These are phyloP conservation scores for Leptinotarsa lineolata DNA, from an alignment of 1,140 invertebrate genomes.

Conservation along the genomic window DNA sequence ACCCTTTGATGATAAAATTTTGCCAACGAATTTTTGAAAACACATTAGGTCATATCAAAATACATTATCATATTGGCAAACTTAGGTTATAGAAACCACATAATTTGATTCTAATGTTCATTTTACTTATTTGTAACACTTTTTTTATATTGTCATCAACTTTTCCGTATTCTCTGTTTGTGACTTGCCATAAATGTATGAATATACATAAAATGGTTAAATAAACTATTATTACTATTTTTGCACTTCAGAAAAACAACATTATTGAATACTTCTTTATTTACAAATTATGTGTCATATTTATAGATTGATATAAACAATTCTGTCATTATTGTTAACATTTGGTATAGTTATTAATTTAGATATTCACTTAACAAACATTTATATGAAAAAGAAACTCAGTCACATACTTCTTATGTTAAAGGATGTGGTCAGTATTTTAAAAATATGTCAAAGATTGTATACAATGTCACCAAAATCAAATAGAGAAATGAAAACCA, in stretches of 20 bases:
- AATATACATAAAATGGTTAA: too few species aligned
- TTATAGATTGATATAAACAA: constrained; percentile 45
- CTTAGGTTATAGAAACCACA: too few species aligned
- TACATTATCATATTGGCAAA: too few species aligned
- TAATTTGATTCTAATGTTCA: too few species aligned
- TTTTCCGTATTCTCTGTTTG: too few species aligned
- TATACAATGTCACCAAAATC: neutral
- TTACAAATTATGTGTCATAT: constrained; percentile 44
- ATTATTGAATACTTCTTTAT: constrained; percentile 35
- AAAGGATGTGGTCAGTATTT: constrained; percentile 28
- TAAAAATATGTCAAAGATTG: neutral
- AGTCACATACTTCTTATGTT: constrained; percentile 42
- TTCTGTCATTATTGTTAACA: constrained; percentile 44
- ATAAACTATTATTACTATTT: too few species aligned
- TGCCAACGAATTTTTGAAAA: too few species aligned
- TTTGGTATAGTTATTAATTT: constrained; percentile 46
- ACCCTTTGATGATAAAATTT: too few species aligned
- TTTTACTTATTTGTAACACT: too few species aligned
- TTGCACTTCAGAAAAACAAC: neutral
- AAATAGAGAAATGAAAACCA: neutral
- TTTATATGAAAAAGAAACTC: constrained; percentile 38
- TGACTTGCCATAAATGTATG: too few species aligned
- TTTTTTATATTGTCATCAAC: too few species aligned
- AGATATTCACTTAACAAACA: constrained; percentile 43
- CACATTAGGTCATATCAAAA: too few species aligned